Evolutionary conservation across 1,140 invertebrate species (phyloP), one percentile per base, ranked within the genome.

Genomic region (Pinna nobilis): DNA sequence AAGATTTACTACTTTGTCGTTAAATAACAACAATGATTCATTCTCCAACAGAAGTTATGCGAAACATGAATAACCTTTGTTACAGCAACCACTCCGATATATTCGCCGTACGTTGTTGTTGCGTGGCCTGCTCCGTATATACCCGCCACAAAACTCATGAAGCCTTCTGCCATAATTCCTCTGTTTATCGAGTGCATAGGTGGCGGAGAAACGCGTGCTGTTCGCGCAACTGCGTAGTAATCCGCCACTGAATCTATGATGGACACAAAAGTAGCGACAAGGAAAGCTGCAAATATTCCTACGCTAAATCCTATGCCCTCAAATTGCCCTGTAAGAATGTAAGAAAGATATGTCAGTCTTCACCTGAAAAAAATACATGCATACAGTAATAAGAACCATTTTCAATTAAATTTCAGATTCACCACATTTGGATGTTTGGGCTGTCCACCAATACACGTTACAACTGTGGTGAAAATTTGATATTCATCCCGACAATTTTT

Each of bases 21-120:
- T n/a, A 28, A 30, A 30, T 28, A 2, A 5, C 6, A 28, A 32
- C 33, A 6, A 59, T 59, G 9, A 3, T 32, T 1, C 2, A 15
- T 25, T 7, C 30, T 15, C 33, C 18, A n/a, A 25, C 23, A 30
- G 55, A 13, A 30, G 6, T 18, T 2, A 30, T 15, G 7, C 37
- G 9, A 47, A 32, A 65, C 37, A 32, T 2, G 1, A 25, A 44
- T 63, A 79, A 90, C 90, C 83, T 89, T 90, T 1, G 91, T 92
- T 3, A 91, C 87, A 53, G 94, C 94, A 74, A 97, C 96, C 6
- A 94, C 94, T 2, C 95, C 95, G 50, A 96, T 94, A 84, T 96
- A 96, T 88, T 95, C 94, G 41, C 86, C 84, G 79, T 95, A 96
- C 0, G 94, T 96, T 74, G 95, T 96, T 9, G 95, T 95, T 5